phyloP scores from a whole-genome alignment of 2,888 invertebrate species.

The Aquatica leii region DNA sequence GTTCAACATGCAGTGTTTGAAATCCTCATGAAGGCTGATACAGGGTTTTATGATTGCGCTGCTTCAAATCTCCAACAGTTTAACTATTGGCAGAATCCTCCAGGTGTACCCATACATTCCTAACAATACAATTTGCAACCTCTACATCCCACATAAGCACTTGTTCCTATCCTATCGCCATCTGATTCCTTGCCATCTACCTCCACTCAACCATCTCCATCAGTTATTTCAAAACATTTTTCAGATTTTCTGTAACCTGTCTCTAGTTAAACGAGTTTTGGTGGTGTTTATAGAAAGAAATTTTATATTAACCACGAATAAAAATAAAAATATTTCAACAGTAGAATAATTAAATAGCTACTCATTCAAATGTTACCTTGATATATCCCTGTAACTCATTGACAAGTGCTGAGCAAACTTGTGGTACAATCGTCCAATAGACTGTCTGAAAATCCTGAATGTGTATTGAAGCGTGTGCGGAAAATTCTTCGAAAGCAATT shows the following conservation, averaged over 20 bases:
- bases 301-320: neutral
- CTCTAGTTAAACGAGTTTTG: constrained; percentile 7
- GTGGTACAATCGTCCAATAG: constrained; percentile 17
- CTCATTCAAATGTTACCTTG: constrained; percentile 16
- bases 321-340: neutral
- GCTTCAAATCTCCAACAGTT: neutral
- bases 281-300: neutral
- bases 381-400: constrained; percentile 17
- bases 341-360: too few species aligned
- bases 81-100: constrained; percentile 3
- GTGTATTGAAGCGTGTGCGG: too few species aligned
- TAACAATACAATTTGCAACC: neutral
- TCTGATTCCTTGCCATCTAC: constrained; percentile 5
- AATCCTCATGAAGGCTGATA: neutral
- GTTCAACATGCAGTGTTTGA: neutral
- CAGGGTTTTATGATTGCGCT: neutral
- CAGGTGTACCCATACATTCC: constrained; percentile 5
- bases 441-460: constrained; percentile 26
- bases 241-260: constrained; percentile 1
- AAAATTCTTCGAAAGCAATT: too few species aligned
- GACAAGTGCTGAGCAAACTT: constrained; percentile 20
- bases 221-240: constrained; percentile 5
- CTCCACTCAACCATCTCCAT: constrained; percentile 5
- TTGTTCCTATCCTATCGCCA: constrained; percentile 5
- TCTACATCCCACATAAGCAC: neutral